These are phyloP conservation scores for Terrapene triunguis DNA, from an alignment of 2,113 vertebrate species.

Conservation along the genomic window DNA sequence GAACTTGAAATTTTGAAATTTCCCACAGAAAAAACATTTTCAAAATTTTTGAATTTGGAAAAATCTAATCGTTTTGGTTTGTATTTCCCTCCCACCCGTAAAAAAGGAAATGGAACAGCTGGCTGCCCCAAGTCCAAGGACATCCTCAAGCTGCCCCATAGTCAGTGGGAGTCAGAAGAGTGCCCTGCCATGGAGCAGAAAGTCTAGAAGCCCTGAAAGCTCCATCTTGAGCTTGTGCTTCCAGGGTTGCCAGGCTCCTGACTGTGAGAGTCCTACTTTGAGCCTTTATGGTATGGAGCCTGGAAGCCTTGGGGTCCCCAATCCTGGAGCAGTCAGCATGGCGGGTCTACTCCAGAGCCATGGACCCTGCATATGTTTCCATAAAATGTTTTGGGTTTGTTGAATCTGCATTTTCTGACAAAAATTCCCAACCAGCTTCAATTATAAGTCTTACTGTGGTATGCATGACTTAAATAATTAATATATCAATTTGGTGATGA, in stretches of 20 bases:
- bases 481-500: not conserved
- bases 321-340: not conserved
- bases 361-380: not conserved
- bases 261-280: not conserved
- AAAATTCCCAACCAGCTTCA: not conserved
- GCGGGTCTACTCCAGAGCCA: not conserved
- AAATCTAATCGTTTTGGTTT: not conserved
- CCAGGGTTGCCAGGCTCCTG: not conserved
- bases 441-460: not conserved
- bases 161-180: not conserved
- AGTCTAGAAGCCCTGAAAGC: not conserved
- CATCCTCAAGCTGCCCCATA: too few relatives aligned
- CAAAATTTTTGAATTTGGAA: not conserved
- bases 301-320: not conserved
- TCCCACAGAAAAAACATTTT: not conserved
- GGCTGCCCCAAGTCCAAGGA: not conserved
- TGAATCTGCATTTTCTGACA: not conserved
- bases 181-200: not conserved
- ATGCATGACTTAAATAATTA: not conserved
- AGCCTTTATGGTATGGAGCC: not conserved
- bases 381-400: not conserved
- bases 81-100: not conserved
- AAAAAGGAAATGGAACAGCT: not conserved
- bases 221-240: not conserved
- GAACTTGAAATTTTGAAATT: not conserved